phyloP scores from a whole-genome alignment of 2,113 vertebrate species.

The Leucoraja erinaceus region DNA sequence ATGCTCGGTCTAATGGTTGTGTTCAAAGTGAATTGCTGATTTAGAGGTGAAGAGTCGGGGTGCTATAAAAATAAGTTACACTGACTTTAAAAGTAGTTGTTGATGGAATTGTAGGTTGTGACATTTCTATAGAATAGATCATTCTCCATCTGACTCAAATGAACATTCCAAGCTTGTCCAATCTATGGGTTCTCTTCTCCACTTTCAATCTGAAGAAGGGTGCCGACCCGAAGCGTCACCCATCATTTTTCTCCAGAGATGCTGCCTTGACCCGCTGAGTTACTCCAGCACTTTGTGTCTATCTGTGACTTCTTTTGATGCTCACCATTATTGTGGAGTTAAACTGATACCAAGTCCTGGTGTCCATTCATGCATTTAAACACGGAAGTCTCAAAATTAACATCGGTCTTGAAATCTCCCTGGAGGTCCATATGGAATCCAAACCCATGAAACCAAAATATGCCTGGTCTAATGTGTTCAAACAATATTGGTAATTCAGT shows the following conservation, averaged over 20 bases:
- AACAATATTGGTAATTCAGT: conserved; percentile 49
- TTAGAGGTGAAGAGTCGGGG: conserved; percentile 47
- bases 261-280: too few relatives aligned
- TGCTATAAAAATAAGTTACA: conserved; percentile 2
- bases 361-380: neutral
- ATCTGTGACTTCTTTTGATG: neutral
- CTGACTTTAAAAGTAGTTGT: conserved; percentile 5
- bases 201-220: too few relatives aligned
- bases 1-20: conserved; percentile 39
- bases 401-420: too few relatives aligned
- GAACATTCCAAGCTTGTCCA: neutral
- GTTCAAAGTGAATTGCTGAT: conserved; percentile 52
- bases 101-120: neutral
- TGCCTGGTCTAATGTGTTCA: conserved; percentile 43
- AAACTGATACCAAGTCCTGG: neutral
- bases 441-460: conserved; percentile 5
- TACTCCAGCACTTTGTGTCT: too few relatives aligned
- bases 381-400: neutral
- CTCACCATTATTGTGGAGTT: neutral
- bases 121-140: neutral
- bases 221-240: too few relatives aligned
- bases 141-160: neutral
- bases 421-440: conserved; percentile 43
- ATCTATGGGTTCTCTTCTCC: too few relatives aligned
- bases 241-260: too few relatives aligned